Conservation (phyloP, 1,140 invertebrate species). For the Chymomyza costata region DNA sequence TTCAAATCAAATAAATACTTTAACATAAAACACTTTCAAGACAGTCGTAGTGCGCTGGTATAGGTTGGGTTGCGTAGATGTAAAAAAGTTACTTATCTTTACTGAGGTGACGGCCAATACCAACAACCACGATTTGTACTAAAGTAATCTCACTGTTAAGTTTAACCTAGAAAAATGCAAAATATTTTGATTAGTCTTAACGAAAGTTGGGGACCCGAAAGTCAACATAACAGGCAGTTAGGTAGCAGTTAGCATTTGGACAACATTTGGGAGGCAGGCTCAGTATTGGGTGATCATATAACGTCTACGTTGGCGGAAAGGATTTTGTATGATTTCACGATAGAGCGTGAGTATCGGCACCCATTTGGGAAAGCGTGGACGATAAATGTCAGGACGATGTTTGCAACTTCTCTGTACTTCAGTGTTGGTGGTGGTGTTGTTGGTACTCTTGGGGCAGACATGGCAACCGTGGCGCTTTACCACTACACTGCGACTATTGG, state of each 20-base stretch:
- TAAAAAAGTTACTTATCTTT: too few species aligned
- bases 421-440: neutral
- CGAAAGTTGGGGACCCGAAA: neutral
- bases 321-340: slow-evolving; percentile 29
- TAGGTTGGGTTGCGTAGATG: too few species aligned
- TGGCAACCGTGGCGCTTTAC: neutral
- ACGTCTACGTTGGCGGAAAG: slow-evolving; percentile 18
- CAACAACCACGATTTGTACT: slow-evolving; percentile 1
- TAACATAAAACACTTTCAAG: too few species aligned
- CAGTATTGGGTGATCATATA: slow-evolving; percentile 22
- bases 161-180: slow-evolving; percentile 2
- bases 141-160: neutral
- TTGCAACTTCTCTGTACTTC: neutral
- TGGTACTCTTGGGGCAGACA: neutral
- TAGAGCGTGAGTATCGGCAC: slow-evolving; percentile 30
- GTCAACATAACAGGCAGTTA: neutral
- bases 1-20: too few species aligned
- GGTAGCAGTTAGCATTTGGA: neutral
- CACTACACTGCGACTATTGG: neutral
- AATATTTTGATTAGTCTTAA: neutral
- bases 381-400: slow-evolving; percentile 15
- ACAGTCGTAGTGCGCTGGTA: too few species aligned
- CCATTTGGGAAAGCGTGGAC: slow-evolving; percentile 34
- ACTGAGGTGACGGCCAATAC: neutral
- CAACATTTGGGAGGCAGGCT: neutral